Base-by-base conservation (phyloP, 2,797 vertebrate species). In the Poeciliopsis infans region DNA sequence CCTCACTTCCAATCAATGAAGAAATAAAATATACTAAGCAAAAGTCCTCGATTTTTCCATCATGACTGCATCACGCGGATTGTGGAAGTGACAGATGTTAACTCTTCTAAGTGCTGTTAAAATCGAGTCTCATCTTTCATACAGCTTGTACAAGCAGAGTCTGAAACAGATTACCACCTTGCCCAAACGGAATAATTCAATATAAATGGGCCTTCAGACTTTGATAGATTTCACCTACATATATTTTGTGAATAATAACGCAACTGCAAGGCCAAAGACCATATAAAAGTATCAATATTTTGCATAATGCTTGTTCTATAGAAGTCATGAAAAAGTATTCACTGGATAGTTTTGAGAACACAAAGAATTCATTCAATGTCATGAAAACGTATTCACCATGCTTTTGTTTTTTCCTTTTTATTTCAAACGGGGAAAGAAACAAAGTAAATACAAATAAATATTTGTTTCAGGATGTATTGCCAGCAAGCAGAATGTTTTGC, bases 61-160 rank as follows among this genome's bases (percentile, higher is more conserved):
- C 36, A 5, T 41, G 36, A 5, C 23, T 41, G 64, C 16, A 79
- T 80, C 72, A 47, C 31, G 46, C n/a, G 77, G 57, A 76, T 55
- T 73, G 15, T 55, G 47, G n/a, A 51, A 70, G n/a, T 77, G 23
- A 23, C 51, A 64, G 45, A 79, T n/a, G 11, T 72, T 25, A 45
- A 72, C 66, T 74, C 71, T 57, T 75, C 13, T 3, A 28, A 83
- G 18, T 23, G 64, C 20, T 36, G 33, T 53, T 49, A 55, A 20
- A 75, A 75, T 79, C 47, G 47, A 75, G 68, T 23, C 4, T n/a
- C 46, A 47, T 68, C 61, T 76, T 61, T 47, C 28, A 25, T 4
- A 10, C 33, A 3, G 61, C 16, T 64, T 61, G 31, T 25, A 41
- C 64, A 66, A 23, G 64, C 36, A 68, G 11, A 41, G 7, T 68